phyloP scores from a whole-genome alignment of 2,113 vertebrate species.

The Fulmarus glacialis region DNA sequence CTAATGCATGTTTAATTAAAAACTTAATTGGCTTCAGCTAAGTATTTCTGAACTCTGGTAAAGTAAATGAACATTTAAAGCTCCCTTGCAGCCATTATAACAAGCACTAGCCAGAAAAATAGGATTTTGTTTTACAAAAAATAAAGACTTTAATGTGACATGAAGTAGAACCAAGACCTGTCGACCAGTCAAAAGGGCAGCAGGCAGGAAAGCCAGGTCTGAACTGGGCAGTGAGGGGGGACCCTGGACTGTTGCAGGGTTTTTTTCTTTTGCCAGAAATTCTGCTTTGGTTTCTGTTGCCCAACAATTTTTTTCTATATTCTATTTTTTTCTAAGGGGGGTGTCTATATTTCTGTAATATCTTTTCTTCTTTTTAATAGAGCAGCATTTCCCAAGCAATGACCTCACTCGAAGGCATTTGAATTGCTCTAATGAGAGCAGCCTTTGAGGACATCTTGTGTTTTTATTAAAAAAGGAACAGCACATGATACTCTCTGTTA shows the following conservation, averaged over 20 bases:
- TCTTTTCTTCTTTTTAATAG: neutral
- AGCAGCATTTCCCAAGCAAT: neutral
- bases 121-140: neutral
- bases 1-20: slow-evolving; percentile 10
- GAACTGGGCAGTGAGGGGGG: neutral
- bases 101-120: neutral
- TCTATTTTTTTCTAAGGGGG: fast-evolving
- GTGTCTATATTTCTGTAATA: neutral
- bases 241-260: neutral
- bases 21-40: slow-evolving; percentile 8
- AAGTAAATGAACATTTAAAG: neutral
- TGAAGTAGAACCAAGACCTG: neutral
- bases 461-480: neutral
- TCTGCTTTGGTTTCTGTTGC: neutral
- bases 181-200: neutral
- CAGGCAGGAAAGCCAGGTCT: neutral
- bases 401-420: neutral
- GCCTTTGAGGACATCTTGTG: neutral
- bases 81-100: neutral
- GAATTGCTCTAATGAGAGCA: neutral
- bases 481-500: neutral
- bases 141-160: neutral
- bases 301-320: neutral
- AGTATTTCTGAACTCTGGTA: neutral
- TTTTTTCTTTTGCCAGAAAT: neutral